Conservation (phyloP, 2,888 invertebrate species). For the Incurvaria masculella region DNA sequence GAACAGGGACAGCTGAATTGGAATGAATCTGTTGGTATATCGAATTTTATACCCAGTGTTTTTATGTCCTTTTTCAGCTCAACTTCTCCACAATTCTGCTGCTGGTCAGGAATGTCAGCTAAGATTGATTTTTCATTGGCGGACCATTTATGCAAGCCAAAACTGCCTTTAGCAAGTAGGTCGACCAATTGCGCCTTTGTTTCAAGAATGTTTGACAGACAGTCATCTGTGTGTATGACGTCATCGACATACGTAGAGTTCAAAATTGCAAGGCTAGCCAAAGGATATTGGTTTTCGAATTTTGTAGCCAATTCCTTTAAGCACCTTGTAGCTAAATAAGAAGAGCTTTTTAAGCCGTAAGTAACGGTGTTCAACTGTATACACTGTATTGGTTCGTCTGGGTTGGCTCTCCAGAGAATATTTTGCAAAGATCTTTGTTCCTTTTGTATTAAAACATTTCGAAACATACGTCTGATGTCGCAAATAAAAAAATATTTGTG, state of each 20-base stretch:
- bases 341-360: slow-evolving; percentile 8
- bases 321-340: too few relatives aligned
- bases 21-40: too few relatives aligned
- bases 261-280: too few relatives aligned
- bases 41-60: too few relatives aligned
- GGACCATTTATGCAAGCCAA: not conserved
- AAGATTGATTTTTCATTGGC: too few relatives aligned
- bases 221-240: too few relatives aligned
- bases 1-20: too few relatives aligned
- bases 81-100: too few relatives aligned
- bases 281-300: not conserved
- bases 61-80: too few relatives aligned
- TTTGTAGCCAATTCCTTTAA: not conserved
- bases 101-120: too few relatives aligned
- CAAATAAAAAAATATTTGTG: slow-evolving; percentile 5
- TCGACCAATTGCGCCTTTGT: not conserved
- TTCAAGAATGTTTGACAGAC: too few relatives aligned
- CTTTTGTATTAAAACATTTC: slow-evolving; percentile 5
- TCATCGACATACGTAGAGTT: too few relatives aligned
- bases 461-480: slow-evolving; percentile 10
- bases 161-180: not conserved
- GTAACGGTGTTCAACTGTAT: slow-evolving; percentile 13
- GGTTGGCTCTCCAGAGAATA: slow-evolving; percentile 12
- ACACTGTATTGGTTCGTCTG: slow-evolving; percentile 8
- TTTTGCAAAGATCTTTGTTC: slow-evolving; percentile 9